Conservation (phyloP, 2,113 vertebrate genomes). For the Sebastes schlegelii region DNA sequence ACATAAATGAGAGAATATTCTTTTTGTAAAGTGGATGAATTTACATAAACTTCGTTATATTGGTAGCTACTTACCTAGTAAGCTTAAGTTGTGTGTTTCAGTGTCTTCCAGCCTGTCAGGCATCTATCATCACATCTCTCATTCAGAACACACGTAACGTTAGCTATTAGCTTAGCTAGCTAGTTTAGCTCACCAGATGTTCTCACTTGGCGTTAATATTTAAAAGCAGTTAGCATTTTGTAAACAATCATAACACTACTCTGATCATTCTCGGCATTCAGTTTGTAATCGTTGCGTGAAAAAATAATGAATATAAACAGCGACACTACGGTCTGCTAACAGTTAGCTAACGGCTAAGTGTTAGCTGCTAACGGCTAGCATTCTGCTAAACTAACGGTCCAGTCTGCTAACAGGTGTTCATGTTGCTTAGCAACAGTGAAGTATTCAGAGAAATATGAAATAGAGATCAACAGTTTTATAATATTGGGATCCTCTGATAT, state of each 20-base stretch:
- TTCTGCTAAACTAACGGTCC: neutral
- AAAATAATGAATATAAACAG: neutral
- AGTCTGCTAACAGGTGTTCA: too few relatives aligned
- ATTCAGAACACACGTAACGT: neutral
- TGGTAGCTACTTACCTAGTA: neutral
- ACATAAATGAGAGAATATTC: neutral
- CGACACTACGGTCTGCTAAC: neutral
- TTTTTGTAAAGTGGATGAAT: neutral
- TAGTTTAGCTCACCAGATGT: rapidly evolving
- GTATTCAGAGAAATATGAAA: neutral
- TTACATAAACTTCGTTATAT: neutral
- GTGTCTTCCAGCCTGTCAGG: neutral
- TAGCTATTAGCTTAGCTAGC: neutral
- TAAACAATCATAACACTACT: too few relatives aligned
- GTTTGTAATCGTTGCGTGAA: neutral
- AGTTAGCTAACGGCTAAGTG: too few relatives aligned
- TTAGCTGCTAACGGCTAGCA: neutral
- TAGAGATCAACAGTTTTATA: neutral
- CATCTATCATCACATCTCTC: too few relatives aligned
- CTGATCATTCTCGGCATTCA: neutral
- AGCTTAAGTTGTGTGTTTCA: too few relatives aligned
- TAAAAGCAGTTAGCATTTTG: neutral
- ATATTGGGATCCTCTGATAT: too few relatives aligned
- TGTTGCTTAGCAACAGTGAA: conserved; percentile 4
- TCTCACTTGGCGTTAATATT: neutral